Percentiles rank a stretch among this genome's conserved stretches.
These are phyloP conservation scores for Gobio occitaniae DNA, from an alignment of 2,797 vertebrate genomes.

Conservation along the genomic window DNA sequence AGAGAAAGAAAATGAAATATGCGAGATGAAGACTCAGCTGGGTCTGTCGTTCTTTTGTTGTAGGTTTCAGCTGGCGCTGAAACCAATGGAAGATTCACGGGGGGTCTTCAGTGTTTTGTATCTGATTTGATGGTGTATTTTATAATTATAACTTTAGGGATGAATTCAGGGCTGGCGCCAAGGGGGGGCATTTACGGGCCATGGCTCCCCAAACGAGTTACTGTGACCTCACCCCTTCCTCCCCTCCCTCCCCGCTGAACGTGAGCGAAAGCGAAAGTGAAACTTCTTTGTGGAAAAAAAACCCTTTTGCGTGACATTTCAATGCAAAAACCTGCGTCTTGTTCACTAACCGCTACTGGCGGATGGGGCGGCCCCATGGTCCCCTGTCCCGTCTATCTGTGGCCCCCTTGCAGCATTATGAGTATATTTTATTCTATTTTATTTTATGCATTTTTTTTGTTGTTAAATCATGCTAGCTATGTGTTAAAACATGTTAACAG, in stretches of 20 bases:
- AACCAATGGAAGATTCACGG: conserved; percentile 64
- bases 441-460: neutral
- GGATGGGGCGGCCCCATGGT: too few relatives aligned
- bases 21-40: conserved; percentile 69
- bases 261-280: neutral
- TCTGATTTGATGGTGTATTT: conserved; percentile 71
- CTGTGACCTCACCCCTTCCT: neutral
- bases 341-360: neutral
- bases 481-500: neutral
- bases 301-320: neutral
- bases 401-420: neutral
- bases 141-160: conserved; percentile 75
- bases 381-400: neutral
- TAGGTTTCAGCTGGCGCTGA: conserved; percentile 64
- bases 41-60: conserved; percentile 68
- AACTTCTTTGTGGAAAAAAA: too few relatives aligned
- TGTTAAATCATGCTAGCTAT: neutral
- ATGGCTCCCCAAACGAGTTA: neutral
- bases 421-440: neutral
- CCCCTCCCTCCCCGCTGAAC: neutral
- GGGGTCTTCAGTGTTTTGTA: conserved; percentile 74
- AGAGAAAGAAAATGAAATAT: conserved; percentile 65
- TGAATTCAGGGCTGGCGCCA: neutral
- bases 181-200: neutral
- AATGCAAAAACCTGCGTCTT: neutral